Evolutionary conservation across 2,888 invertebrate species (phyloP).

Genomic region (Synergus japonicus): DNA sequence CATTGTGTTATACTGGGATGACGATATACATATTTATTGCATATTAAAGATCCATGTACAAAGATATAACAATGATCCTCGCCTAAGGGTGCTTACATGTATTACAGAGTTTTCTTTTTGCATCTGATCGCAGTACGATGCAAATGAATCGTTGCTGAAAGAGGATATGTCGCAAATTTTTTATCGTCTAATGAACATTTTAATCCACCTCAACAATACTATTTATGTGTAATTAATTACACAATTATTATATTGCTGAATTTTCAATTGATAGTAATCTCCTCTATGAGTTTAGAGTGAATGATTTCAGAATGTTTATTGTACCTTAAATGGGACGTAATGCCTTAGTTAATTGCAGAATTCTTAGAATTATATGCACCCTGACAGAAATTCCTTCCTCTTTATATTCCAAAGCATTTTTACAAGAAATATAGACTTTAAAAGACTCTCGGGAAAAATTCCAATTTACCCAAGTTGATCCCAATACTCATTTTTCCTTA

Average conservation of each 20-base stretch:
- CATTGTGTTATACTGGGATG: conserved; percentile 23
- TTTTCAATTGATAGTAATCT: background rate
- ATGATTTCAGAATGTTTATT: background rate
- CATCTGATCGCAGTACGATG: conserved; percentile 29
- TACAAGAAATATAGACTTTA: conserved; percentile 6
- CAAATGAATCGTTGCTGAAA: conserved; percentile 35
- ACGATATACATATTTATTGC: conserved; percentile 63
- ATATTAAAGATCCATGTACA: conserved; percentile 71
- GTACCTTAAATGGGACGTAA: too few relatives aligned
- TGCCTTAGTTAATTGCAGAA: too few relatives aligned
- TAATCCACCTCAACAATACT: conserved; percentile 30
- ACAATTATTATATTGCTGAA: background rate
- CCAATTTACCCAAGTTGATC: background rate
- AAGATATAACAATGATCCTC: conserved; percentile 69
- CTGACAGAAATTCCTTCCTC: background rate
- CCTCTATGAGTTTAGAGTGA: background rate
- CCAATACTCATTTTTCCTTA: background rate
- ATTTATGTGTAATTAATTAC: conserved; percentile 25
- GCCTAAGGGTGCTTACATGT: conserved; percentile 56
- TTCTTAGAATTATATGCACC: too few relatives aligned
- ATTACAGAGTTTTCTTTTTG: conserved; percentile 38
- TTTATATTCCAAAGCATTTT: background rate
- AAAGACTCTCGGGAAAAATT: background rate
- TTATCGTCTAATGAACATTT: conserved; percentile 37
- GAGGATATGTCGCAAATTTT: conserved; percentile 59